Evolutionary conservation across 2,113 vertebrate genomes (phyloP).

Genomic region (Pangasianodon gigas): DNA sequence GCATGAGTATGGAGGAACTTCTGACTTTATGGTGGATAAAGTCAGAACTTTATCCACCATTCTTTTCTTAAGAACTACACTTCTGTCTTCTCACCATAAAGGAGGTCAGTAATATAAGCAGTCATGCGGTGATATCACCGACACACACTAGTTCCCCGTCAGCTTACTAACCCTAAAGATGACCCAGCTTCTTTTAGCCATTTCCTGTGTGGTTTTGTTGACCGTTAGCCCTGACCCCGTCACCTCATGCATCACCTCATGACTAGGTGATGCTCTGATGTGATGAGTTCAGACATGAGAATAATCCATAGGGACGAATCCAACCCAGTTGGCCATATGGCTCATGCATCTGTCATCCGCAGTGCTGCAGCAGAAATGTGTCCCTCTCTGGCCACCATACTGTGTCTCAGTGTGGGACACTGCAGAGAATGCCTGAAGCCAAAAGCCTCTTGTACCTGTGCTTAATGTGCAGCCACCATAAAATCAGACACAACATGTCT

Average conservation of each 20-base stretch:
- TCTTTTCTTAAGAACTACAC: not conserved
- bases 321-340: slow-evolving; percentile 52
- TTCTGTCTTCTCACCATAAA: not conserved
- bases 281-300: slow-evolving; percentile 34
- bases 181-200: not conserved
- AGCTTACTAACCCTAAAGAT: not conserved
- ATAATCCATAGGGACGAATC: slow-evolving; percentile 37
- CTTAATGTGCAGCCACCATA: not conserved
- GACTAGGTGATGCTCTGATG: slow-evolving; percentile 26
- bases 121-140: not conserved
- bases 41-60: not conserved
- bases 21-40: too few relatives aligned
- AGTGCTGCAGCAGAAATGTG: slow-evolving; percentile 33
- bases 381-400: slow-evolving; percentile 36
- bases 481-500: not conserved
- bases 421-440: not conserved
- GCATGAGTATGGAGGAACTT: not conserved
- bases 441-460: slow-evolving; percentile 10
- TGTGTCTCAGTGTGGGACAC: slow-evolving; percentile 31
- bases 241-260: slow-evolving; percentile 13
- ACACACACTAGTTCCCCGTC: not conserved
- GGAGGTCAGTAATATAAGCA: not conserved
- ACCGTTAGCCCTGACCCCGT: slow-evolving; percentile 19
- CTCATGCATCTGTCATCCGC: slow-evolving; percentile 50
- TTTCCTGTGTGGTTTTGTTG: slow-evolving; percentile 23